phyloP scores from a whole-genome alignment of 2,113 vertebrate species.

The Prinia subflava region DNA sequence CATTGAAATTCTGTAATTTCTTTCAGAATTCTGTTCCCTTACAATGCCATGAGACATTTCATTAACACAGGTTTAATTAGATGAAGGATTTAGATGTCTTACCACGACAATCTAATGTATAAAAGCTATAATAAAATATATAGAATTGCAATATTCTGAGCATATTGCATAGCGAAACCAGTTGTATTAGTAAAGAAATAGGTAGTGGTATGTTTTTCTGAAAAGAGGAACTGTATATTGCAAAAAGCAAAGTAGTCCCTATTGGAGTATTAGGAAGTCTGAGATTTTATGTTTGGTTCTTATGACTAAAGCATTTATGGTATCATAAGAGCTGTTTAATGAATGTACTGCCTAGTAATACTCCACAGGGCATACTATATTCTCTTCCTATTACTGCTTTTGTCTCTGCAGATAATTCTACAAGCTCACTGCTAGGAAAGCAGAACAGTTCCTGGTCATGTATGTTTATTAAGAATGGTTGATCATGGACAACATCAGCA shows the following conservation, averaged over 20 bases:
- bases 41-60: neutral
- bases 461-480: slow-evolving; percentile 50
- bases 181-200: neutral
- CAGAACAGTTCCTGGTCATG: slow-evolving; percentile 27
- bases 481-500: slow-evolving; percentile 3
- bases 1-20: neutral
- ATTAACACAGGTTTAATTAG: neutral
- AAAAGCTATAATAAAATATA: neutral
- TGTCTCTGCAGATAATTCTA: slow-evolving; percentile 41
- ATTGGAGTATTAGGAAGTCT: slow-evolving; percentile 41
- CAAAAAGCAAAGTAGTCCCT: slow-evolving; percentile 30
- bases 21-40: slow-evolving; percentile 1
- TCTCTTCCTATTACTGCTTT: slow-evolving; percentile 32
- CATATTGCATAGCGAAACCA: neutral
- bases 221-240: neutral
- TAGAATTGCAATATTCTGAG: neutral
- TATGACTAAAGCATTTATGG: slow-evolving; percentile 60
- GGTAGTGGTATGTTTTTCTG: neutral
- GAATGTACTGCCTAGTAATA: slow-evolving; percentile 32
- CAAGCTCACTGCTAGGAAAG: slow-evolving; percentile 46
- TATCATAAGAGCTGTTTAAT: slow-evolving; percentile 54
- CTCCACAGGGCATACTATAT: slow-evolving; percentile 39
- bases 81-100: slow-evolving; percentile 34
- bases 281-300: slow-evolving; percentile 36
- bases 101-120: neutral